Conservation (phyloP, 2,888 invertebrate genomes). For the Periphyllus acericola region DNA sequence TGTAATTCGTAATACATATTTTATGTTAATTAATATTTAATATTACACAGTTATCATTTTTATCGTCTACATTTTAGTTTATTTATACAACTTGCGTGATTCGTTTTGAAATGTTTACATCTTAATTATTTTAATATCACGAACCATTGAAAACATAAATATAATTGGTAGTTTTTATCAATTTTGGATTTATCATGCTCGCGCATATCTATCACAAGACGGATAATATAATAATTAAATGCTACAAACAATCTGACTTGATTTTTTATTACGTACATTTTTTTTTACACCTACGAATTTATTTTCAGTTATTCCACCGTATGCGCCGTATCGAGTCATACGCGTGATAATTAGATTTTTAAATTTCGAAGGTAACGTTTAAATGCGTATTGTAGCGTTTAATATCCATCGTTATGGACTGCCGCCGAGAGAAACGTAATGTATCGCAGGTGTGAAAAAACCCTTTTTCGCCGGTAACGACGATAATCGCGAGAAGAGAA, state of each 20-base stretch:
- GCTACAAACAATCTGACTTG: not conserved
- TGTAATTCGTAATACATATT: not conserved
- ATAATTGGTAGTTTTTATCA: not conserved
- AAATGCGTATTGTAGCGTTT: too few relatives aligned
- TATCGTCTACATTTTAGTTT: not conserved
- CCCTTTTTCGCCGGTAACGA: not conserved
- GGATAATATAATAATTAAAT: not conserved
- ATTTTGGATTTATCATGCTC: not conserved
- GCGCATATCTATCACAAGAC: not conserved
- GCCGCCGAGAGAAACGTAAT: too few relatives aligned
- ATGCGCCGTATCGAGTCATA: not conserved
- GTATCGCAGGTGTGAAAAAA: not conserved
- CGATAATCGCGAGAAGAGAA: not conserved
- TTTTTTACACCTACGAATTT: not conserved
- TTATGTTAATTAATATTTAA: not conserved
- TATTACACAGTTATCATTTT: not conserved
- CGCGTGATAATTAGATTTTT: not conserved
- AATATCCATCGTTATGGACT: too few relatives aligned
- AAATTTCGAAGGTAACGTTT: too few relatives aligned
- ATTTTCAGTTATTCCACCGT: not conserved
- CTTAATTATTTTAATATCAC: not conserved
- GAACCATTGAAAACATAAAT: not conserved
- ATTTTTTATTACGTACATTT: not conserved
- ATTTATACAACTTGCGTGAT: not conserved
- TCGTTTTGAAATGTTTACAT: not conserved